A percentile compares a stretch with the other conserved stretches of the same genome.
Conservation (phyloP, 1,140 invertebrate species). For the Ruditapes philippinarum region DNA sequence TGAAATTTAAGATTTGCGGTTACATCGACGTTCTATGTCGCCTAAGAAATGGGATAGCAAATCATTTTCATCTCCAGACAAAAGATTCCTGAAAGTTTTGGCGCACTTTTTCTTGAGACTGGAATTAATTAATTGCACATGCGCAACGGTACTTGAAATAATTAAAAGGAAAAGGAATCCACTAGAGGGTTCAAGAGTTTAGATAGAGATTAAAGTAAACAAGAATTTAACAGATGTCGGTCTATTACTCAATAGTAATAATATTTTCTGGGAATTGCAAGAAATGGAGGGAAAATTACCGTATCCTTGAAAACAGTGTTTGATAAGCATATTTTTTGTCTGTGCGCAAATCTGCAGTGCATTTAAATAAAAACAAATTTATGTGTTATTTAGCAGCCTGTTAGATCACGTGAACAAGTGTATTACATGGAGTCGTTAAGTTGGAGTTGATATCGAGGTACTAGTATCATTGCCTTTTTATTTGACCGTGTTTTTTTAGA, state of each 20-base stretch:
- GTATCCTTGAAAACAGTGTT: conserved; percentile 34
- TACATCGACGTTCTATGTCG: too few species aligned
- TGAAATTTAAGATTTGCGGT: too few species aligned
- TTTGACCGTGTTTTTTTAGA: too few species aligned
- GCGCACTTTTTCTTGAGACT: conserved; percentile 28
- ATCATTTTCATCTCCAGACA: neutral
- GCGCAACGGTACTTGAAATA: conserved; percentile 39
- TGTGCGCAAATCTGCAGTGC: too few species aligned
- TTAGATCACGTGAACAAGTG: too few species aligned
- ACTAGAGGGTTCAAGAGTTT: conserved; percentile 25
- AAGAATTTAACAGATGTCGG: conserved; percentile 42
- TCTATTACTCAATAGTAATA: neutral
- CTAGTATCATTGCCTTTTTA: too few species aligned
- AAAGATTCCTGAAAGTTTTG: conserved; percentile 24
- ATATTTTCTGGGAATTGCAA: conserved; percentile 33
- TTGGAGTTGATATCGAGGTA: too few species aligned
- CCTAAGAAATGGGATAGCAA: too few species aligned
- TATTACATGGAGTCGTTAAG: too few species aligned
- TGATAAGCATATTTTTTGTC: too few species aligned
- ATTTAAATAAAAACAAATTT: too few species aligned
- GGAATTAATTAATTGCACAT: conserved; percentile 55
- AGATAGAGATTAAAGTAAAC: conserved; percentile 43
- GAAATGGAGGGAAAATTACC: conserved; percentile 24
- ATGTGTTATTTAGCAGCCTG: too few species aligned
- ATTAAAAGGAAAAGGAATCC: neutral